Base-by-base conservation (phyloP, 2,113 vertebrate species). In the Periophthalmodon schlosseri region DNA sequence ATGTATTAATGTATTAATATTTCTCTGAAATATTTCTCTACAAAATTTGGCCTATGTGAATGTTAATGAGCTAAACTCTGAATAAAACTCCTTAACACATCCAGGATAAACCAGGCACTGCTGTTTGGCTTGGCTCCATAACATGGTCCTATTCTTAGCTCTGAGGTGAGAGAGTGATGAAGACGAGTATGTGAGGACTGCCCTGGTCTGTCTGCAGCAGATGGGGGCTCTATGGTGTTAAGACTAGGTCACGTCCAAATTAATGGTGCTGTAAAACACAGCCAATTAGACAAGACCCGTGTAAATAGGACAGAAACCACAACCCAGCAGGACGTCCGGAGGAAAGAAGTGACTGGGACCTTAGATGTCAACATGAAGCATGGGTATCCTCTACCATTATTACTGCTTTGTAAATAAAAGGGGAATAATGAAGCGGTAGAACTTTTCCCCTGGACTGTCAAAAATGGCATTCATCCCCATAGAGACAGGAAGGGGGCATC, bases 211-310 rank as follows among this genome's bases (percentile, higher is more conserved):
- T 82, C 81, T 79, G 64, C 54, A 83, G 83, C 89, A 93, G 91
- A 91, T 91, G 86, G 80, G 70, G 68, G 64, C 60, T 78, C 76
- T 86, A 83, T 76, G 75, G 83, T 82, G 76, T 78, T 80, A 76
- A 86, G 76, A 79, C 82, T 73, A 61, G 80, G 81, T 89, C 85
- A 84, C 72, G 72, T 74, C 74, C 61, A 75, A 90, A 86, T 87
- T 89, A 90, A 91, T 88, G 78, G 82, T 70, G 77, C 85, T 84
- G 77, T 80, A 78, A 87, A 76, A 28, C 87, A 69, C 81, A 89
- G 80, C 78, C 82, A 88, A 86, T 91, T 89, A 90, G 74, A 50
- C 69, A 74, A 9, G 69, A 66, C 67, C 67, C 58, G 69, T 70
- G 70, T 63, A 79, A 78, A 85, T 73, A 84, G 80, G 83, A 67